Evolutionary conservation across 2,888 invertebrate genomes (phyloP).

Genomic region (Epinotia ramella): DNA sequence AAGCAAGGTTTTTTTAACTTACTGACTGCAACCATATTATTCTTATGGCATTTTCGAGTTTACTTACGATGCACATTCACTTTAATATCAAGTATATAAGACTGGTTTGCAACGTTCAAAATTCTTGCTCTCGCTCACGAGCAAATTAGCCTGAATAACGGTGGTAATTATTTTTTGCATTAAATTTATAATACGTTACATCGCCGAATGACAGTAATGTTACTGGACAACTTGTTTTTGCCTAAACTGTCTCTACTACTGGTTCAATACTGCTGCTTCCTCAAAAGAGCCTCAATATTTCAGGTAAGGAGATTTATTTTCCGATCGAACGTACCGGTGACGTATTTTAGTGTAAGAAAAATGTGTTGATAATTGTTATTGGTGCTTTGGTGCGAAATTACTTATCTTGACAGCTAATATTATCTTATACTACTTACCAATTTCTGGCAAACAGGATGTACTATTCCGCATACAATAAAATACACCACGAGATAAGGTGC

Average conservation of each 20-base stretch:
- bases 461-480: too few species aligned
- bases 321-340: background rate
- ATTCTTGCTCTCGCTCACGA: too few species aligned
- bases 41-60: background rate
- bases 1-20: background rate
- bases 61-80: background rate
- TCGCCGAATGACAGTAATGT: too few species aligned
- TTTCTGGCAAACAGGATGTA: too few species aligned
- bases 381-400: background rate
- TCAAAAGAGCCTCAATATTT: background rate
- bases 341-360: background rate
- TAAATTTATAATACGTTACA: too few species aligned
- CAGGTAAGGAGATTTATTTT: background rate
- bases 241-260: background rate
- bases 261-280: background rate
- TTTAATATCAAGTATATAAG: conserved; percentile 9
- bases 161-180: too few species aligned
- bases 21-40: background rate
- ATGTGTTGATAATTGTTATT: background rate
- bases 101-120: background rate
- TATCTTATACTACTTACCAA: too few species aligned
- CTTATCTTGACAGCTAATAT: background rate
- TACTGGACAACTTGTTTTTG: background rate
- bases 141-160: too few species aligned
- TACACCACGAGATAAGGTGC: too few species aligned